Conservation (phyloP, 2,113 vertebrate genomes). For the Campylorhamphus procurvoides region DNA sequence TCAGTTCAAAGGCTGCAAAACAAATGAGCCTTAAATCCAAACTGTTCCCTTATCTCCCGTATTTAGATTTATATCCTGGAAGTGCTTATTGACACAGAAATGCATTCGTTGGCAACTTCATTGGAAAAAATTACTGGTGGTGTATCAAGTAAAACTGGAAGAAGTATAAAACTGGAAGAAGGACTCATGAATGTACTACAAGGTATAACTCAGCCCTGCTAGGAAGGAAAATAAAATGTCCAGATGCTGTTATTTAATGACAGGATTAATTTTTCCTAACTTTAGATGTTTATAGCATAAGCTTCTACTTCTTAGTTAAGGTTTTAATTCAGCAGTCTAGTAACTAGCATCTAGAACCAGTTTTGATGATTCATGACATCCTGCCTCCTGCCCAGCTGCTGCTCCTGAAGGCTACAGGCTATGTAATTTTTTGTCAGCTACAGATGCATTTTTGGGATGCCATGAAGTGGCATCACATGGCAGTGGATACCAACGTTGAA, state of each 20-base stretch:
- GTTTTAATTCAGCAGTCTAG: neutral
- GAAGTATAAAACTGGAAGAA: neutral
- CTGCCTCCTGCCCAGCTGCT: neutral
- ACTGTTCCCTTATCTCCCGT: neutral
- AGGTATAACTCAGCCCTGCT: neutral
- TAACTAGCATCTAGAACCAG: neutral
- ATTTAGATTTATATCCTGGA: slow-evolving; percentile 31
- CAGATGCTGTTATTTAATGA: neutral
- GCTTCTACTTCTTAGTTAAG: neutral
- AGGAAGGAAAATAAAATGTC: neutral
- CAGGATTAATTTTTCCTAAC: neutral
- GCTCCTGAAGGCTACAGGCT: neutral
- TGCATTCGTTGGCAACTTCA: neutral
- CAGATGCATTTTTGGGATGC: neutral
- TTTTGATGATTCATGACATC: neutral
- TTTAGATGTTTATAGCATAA: neutral
- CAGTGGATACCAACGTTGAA: neutral
- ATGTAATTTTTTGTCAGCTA: neutral
- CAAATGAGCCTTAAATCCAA: slow-evolving; percentile 42
- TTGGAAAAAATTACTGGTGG: slow-evolving; percentile 12
- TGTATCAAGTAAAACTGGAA: neutral
- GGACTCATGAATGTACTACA: neutral
- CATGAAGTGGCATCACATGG: neutral
- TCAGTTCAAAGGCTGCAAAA: neutral
- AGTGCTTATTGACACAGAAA: slow-evolving; percentile 37